Conservation (phyloP, 2,797 vertebrate species). For the Arnoldichthys spilopterus region DNA sequence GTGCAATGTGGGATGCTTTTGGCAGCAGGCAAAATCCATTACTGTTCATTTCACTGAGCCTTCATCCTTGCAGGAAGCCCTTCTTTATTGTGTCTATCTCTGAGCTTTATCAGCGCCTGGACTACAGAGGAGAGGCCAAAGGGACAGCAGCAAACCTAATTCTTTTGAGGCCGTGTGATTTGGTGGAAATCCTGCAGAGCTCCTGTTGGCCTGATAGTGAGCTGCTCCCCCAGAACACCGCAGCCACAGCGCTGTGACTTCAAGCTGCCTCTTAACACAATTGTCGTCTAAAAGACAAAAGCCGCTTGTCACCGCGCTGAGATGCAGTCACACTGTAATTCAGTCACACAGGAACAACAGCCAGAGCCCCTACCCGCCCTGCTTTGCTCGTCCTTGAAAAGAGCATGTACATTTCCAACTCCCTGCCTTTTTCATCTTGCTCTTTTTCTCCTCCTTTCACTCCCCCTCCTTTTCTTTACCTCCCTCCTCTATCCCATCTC, state of each 20-base stretch:
- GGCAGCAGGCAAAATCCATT: conserved; percentile 45
- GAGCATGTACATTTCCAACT: conserved; percentile 19
- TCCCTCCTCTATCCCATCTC: neutral
- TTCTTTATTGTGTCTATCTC: conserved; percentile 36
- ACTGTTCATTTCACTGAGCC: conserved; percentile 42
- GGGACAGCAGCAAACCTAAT: conserved; percentile 35
- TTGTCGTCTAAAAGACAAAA: conserved; percentile 57
- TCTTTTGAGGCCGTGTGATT: conserved; percentile 36
- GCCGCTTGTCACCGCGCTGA: conserved; percentile 53
- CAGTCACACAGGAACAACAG: conserved; percentile 44
- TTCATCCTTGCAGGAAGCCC: conserved; percentile 29
- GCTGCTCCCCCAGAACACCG: conserved; percentile 38
- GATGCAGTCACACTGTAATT: conserved; percentile 46
- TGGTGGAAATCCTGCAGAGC: conserved; percentile 42
- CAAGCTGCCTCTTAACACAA: conserved; percentile 52
- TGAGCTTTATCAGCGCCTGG: conserved; percentile 43
- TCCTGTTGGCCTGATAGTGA: conserved; percentile 36
- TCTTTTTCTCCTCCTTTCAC: conserved; percentile 6
- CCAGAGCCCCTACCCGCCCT: conserved; percentile 33
- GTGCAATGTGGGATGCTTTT: conserved; percentile 25
- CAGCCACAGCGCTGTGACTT: conserved; percentile 43
- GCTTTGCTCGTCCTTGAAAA: conserved; percentile 45
- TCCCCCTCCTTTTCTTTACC: neutral
- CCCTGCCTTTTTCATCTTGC: neutral
- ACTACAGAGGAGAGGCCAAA: conserved; percentile 38